Conservation (phyloP, 2,888 invertebrate species). For the Caenorhabditis japonica region DNA sequence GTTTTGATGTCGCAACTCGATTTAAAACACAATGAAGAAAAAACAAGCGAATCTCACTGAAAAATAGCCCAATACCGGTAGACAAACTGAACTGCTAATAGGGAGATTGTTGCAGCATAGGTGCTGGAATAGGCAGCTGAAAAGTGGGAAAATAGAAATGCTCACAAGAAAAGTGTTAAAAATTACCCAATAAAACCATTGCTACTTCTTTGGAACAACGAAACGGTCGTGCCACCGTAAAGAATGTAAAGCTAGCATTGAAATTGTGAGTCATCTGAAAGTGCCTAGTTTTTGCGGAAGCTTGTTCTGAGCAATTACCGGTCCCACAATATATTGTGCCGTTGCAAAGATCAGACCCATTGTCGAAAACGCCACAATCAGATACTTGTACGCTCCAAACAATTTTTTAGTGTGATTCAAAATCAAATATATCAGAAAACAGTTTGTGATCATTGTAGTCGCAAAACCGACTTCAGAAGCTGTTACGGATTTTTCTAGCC, state of each 20-base stretch:
- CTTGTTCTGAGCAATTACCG: too few species aligned
- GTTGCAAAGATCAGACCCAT: conserved; percentile 37
- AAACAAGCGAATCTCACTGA: conserved; percentile 34
- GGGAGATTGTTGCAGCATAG: conserved; percentile 45
- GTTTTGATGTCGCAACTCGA: too few species aligned
- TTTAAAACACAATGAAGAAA: too few species aligned
- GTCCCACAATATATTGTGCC: conserved; percentile 39
- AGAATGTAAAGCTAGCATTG: conserved; percentile 44
- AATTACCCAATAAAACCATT: conserved; percentile 25
- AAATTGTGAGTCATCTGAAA: conserved; percentile 50
- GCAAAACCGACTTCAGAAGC: conserved; percentile 44
- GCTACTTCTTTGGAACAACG: conserved; percentile 34
- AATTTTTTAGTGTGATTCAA: conserved; percentile 35
- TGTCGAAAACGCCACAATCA: conserved; percentile 25
- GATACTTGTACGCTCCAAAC: conserved; percentile 41
- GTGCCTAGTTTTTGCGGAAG: too few species aligned
- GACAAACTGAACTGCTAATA: conserved; percentile 37
- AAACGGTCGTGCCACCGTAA: conserved; percentile 40
- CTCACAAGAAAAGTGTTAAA: neutral
- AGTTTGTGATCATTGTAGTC: conserved; percentile 28
- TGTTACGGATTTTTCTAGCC: conserved; percentile 22
- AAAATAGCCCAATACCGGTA: conserved; percentile 46
- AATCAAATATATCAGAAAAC: conserved; percentile 31
- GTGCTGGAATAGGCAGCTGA: conserved; percentile 46
- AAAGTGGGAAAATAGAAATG: neutral